Evolutionary conservation across 1,140 invertebrate genomes (phyloP), one percentile per base, ranked within the genome.

Genomic region (Caenorhabditis briggsae): DNA sequence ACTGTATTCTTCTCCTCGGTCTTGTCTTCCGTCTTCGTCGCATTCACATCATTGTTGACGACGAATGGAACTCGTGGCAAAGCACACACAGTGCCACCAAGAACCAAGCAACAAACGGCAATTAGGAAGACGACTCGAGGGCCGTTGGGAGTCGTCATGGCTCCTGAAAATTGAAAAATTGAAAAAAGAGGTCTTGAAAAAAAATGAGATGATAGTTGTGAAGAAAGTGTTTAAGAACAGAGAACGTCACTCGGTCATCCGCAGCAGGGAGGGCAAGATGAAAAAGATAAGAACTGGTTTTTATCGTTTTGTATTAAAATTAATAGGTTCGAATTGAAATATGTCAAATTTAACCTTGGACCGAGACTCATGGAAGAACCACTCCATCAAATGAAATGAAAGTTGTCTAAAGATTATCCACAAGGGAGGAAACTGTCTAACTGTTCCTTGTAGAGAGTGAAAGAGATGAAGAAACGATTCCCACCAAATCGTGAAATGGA

Each of bases 111-210:
- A 50, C 14, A 53, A 23, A 23, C 7, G n/a, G 70, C 43, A 11
- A 78, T 78, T 20, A 78, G 8, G 53, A 78, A 5, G 70, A 78
- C 70, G 70, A 78, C 33, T 41, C n/a, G 70, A 78, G 70, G 70
- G n/a, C 70, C 70, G 18, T 46, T 53, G 5, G 25, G 70, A 48
- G 70, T 78, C n/a, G 25, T 23, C 70, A 78, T 78, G n/a, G 46
- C 46, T 43, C 70, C 70, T 78, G 70, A 78, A 78, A 78, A 18
- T 46, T 33, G 9, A 33, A 64, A n/a, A 70, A 43, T 25, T 70
- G 9, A 46, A 46, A 46, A 70, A 70, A n/a, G 11, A 12, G 16
- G 20, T n/a, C 18, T 23, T 8, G 46, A 25, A 50, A 78, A 78
- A 23, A 78, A 46, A 7, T 18, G 8, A 23, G 11, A 25, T 12